Evolutionary conservation across 2,888 invertebrate species (phyloP), one percentile per base, ranked within the genome.

Genomic region (Dusona sp.): DNA sequence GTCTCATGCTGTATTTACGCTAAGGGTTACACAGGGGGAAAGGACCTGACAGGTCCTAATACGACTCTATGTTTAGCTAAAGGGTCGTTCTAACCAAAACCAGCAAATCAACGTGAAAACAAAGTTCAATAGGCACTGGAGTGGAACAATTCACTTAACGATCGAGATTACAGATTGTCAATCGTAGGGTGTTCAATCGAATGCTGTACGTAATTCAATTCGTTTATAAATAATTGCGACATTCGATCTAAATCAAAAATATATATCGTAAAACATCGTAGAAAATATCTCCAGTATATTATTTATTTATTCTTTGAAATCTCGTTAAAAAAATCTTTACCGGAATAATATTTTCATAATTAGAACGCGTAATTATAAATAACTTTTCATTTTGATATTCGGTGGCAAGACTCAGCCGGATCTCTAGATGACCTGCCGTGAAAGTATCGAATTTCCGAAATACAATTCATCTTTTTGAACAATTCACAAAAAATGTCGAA

Each of bases 101-200:
- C 57, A 64, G 86, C 45, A 79, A 86, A 86, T 86, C 84, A 84
- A 79, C 64, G 61, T 45, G 72, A 79, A 86, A 86, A 81, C 86
- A 84, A 79, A 81, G 45, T 86, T 84, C 65, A 61, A 65, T 84
- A 80, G 22, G 25, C 33, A 73, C 54, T n/a, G 29, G 64, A 72
- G 73, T 64, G 22, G 33, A 48, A 22, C 45, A 33, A 25, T 45
- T 78, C 42, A 3, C n/a, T 36, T 51, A 7, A 29, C 64, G 16
- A 64, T 48, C 25, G 22, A 65, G 19, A 48, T 25, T 36, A 64
- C 25, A 29, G 61, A 61, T 38, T 16, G 74, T 38, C 61, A 74
- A 57, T 51, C 29, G 29, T 13, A 61, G 25, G 3, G 16, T n/a
- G n/a, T 61, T 61, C 57, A 13, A 61, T 61, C 57, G 6, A 61